Evolutionary conservation across 2,113 vertebrate genomes (phyloP).

Genomic region (Aspiorhynchus laticeps): DNA sequence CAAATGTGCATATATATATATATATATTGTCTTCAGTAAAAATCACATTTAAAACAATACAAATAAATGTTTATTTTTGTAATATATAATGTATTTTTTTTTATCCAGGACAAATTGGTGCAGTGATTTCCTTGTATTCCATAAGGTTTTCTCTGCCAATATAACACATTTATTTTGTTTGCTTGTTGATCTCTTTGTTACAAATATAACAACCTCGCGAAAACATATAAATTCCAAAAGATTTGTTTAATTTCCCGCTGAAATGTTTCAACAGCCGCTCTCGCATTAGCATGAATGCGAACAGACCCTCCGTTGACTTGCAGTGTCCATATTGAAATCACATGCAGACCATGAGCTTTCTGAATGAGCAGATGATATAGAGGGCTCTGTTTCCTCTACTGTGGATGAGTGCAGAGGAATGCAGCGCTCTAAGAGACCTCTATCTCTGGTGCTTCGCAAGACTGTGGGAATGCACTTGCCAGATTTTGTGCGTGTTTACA

Average conservation of each 20-base stretch:
- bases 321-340: constrained; percentile 49
- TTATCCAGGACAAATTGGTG: not conserved
- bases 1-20: no score
- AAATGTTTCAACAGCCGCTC: constrained; percentile 11
- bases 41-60: not conserved
- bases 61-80: not conserved
- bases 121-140: not conserved
- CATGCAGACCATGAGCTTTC: constrained; percentile 48
- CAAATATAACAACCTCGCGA: not conserved
- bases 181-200: not conserved
- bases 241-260: constrained; percentile 7
- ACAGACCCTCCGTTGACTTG: constrained; percentile 34
- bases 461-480: constrained; percentile 22
- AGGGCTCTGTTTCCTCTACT: constrained; percentile 42
- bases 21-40: not conserved
- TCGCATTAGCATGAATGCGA: constrained; percentile 36
- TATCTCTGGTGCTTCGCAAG: not conserved
- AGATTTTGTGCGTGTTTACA: not conserved
- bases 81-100: not conserved
- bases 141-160: not conserved
- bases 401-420: constrained; percentile 49
- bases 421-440: constrained; percentile 17
- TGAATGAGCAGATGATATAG: constrained; percentile 48
- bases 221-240: not conserved
- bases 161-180: constrained; percentile 7